Base-by-base conservation (phyloP, 2,113 vertebrate species). In the Hydrochoerus hydrochaeris region DNA sequence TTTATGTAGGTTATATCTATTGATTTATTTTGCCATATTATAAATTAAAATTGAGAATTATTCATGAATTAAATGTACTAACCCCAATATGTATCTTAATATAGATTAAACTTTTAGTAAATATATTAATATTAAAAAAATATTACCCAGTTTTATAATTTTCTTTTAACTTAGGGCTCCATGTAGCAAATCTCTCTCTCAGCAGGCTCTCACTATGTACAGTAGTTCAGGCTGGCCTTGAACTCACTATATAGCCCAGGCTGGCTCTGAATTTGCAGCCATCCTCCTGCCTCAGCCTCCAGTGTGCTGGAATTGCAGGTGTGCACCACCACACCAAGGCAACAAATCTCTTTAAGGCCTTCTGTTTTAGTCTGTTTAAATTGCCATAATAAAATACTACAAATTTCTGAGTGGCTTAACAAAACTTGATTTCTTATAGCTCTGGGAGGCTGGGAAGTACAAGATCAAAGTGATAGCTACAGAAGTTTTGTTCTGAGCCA, bases 51-150 rank as follows among this genome's bases (percentile, higher is more conserved):
- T 38, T n/a, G 46, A 73, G 87, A 0, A 28, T 49, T 95, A 78
- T 44, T 75, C 32, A 73, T 83, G 82, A 77, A 67, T n/a, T 91
- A 81, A 87, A 95, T 90, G 87, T 54, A 94, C 91, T 28, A 87
- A 91, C 28, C 30, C 17, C 3, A 32, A 16, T 52, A 46, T 49
- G 7, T 52, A 46, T 57, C 7, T 80, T 85, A 85, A 91, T 14
- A 35, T 60, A 89, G 85, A 91, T 41, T 63, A 90, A 3, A 83
- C 11, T 73, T 93, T 75, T 69, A 81, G 49, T 52, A 35, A 95
- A 92, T 65, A 54, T 46, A n/a, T 10, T 46, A 49, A 14, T 14
- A 78, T 73, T 94, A 60, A 85, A 73, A 78, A 67, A 85, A 1
- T 91, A 60, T 58, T 90, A 80, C 90, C 22, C 24, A 71, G 49